Percentiles rank a stretch among this genome's conserved stretches.
Evolutionary conservation across 2,797 vertebrate genomes (phyloP).

Genomic region (Dicrostonyx torquatus): DNA sequence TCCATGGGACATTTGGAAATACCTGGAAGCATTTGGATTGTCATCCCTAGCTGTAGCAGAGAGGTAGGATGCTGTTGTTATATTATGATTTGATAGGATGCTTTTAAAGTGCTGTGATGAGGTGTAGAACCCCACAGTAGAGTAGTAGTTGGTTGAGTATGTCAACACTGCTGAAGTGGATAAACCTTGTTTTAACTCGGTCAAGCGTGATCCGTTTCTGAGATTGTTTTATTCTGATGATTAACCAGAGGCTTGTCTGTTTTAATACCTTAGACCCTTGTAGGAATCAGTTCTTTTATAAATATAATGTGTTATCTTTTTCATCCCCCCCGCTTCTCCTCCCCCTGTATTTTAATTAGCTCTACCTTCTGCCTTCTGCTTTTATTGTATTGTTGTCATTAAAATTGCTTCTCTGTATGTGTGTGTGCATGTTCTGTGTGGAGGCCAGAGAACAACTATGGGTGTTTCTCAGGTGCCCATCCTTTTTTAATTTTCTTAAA

Average conservation of each 20-base stretch:
- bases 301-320: neutral
- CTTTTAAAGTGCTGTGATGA: neutral
- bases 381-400: neutral
- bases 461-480: neutral
- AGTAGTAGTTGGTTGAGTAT: neutral
- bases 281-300: constrained; percentile 41
- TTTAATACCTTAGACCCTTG: neutral
- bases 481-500: neutral
- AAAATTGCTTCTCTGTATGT: neutral
- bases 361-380: neutral
- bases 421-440: neutral
- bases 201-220: neutral
- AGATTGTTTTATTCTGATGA: neutral
- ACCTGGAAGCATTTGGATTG: neutral
- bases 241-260: neutral
- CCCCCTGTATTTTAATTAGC: neutral
- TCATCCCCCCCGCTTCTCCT: neutral
- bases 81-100: neutral
- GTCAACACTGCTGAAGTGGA: neutral
- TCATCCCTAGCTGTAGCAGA: neutral
- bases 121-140: neutral
- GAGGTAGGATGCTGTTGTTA: neutral
- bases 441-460: neutral
- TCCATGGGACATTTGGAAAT: neutral
- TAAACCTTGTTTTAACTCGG: neutral